A percentile compares a stretch with the other conserved stretches of the same genome.
Conservation (phyloP, 2,888 invertebrate genomes). For the Drosophila heteroneura region DNA sequence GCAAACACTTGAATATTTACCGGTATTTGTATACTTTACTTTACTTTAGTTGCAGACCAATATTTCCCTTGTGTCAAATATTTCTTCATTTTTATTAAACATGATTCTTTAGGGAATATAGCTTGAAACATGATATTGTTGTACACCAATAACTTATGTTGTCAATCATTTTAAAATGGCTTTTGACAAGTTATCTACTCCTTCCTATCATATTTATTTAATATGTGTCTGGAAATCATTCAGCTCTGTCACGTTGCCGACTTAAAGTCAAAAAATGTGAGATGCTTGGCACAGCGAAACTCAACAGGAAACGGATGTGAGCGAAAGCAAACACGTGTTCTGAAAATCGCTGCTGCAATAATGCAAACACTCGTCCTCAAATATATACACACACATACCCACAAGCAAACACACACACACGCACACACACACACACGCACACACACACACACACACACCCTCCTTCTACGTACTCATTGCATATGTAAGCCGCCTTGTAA, state of each 20-base stretch:
- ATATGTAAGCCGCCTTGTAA: conserved; percentile 78
- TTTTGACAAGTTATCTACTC: conserved; percentile 15
- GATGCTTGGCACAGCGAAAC: conserved; percentile 35
- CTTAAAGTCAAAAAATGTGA: conserved; percentile 58
- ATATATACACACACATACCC: conserved; percentile 22
- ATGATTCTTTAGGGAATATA: not conserved
- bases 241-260: conserved; percentile 48
- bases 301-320: conserved; percentile 69
- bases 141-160: not conserved
- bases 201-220: conserved; percentile 21
- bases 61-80: not conserved
- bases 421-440: too few relatives aligned
- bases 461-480: conserved; percentile 50
- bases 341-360: conserved; percentile 74
- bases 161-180: conserved; percentile 14
- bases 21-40: not conserved
- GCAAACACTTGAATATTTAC: not conserved
- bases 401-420: conserved; percentile 16
- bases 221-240: conserved; percentile 23
- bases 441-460: conserved; percentile 8
- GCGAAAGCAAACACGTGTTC: conserved; percentile 76
- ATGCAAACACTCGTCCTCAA: conserved; percentile 57
- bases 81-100: not conserved
- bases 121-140: not conserved
- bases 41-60: not conserved